phyloP scores from a whole-genome alignment of 2,797 vertebrate genomes.

The Rhincodon typus region DNA sequence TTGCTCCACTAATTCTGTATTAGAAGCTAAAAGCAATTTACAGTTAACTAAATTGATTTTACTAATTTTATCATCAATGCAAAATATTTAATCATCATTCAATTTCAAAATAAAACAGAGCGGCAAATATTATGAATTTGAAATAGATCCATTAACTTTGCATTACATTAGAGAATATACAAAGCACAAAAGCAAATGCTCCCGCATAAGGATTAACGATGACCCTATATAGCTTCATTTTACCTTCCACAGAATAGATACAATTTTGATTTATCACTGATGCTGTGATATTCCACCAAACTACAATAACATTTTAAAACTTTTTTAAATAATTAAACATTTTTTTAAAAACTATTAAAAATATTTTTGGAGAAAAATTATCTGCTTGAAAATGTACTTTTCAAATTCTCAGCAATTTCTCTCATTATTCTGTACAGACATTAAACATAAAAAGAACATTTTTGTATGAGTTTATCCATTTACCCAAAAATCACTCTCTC shows the following conservation, averaged over 20 bases:
- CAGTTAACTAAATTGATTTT: neutral
- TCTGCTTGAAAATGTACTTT: neutral
- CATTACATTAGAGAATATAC: neutral
- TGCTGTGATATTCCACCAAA: neutral
- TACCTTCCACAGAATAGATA: neutral
- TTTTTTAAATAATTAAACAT: too few species aligned
- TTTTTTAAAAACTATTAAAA: too few species aligned
- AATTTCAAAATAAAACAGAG: neutral
- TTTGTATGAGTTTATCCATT: neutral
- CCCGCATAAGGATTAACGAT: neutral
- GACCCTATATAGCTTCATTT: neutral
- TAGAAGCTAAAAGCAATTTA: conserved; percentile 53
- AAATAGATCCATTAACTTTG: neutral
- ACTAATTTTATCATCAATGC: neutral
- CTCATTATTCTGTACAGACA: neutral
- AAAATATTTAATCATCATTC: neutral
- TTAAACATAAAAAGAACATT: neutral
- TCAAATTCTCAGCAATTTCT: neutral
- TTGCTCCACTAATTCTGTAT: conserved; percentile 60
- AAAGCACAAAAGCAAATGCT: neutral
- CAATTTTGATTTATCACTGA: neutral
- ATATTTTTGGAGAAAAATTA: neutral
- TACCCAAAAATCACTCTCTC: neutral
- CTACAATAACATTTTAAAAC: neutral
- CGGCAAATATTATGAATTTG: neutral